Evolutionary conservation across 2,113 vertebrate genomes (phyloP).

Genomic region (Oncorhynchus clarkii): DNA sequence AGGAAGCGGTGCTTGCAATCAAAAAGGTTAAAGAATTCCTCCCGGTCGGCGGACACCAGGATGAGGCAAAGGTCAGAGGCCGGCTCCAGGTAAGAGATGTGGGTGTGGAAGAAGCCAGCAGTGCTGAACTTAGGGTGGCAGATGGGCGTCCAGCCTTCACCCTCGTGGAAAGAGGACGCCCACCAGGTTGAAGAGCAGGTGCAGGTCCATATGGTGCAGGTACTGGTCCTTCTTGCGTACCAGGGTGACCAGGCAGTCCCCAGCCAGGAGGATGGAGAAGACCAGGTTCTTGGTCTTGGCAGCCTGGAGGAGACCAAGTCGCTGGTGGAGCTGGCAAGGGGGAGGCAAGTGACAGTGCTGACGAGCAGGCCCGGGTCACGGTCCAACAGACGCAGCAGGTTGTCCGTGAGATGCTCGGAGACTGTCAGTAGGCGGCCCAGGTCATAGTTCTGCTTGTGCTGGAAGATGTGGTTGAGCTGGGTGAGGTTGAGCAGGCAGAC

Average conservation of each 20-base stretch:
- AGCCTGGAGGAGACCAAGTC: conserved; percentile 83
- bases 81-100: conserved; percentile 94
- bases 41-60: conserved; percentile 89
- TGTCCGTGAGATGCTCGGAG: conserved; percentile 93
- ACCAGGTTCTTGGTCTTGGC: conserved; percentile 89
- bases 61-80: conserved; percentile 89
- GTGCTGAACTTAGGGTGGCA: conserved; percentile 96
- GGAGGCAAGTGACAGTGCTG: conserved; percentile 88
- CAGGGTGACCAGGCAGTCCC: conserved; percentile 87
- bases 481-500: conserved; percentile 92
- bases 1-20: conserved; percentile 90
- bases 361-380: conserved; percentile 90
- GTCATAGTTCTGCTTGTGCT: conserved; percentile 96
- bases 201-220: conserved; percentile 94
- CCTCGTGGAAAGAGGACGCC: conserved; percentile 91
- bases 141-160: conserved; percentile 96
- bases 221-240: conserved; percentile 95
- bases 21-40: conserved; percentile 94
- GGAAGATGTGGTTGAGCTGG: conserved; percentile 94
- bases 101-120: conserved; percentile 91
- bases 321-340: conserved; percentile 77
- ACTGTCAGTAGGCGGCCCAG: conserved; percentile 89
- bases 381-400: conserved; percentile 88
- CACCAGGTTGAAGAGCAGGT: conserved; percentile 94
- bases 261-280: conserved; percentile 91